Conservation (phyloP, 2,797 vertebrate species). For the Falco novaeseelandiae region DNA sequence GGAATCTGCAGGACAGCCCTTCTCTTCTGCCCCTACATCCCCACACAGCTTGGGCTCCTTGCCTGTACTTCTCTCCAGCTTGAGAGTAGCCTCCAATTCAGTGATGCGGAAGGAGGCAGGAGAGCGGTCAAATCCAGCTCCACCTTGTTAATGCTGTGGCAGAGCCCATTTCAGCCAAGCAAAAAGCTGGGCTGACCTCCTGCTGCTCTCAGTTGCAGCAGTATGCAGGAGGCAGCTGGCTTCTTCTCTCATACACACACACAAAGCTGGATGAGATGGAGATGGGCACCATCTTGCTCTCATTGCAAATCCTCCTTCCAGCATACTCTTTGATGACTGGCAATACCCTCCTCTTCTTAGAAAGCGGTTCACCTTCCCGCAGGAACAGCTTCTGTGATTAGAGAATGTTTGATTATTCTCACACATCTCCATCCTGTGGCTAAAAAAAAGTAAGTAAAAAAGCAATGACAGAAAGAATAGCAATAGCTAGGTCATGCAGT, state of each 20-base stretch:
- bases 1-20: not conserved
- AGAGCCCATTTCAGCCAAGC: not conserved
- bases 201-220: not conserved
- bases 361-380: accelerated
- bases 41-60: accelerated
- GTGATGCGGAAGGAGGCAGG: not conserved
- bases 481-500: not conserved
- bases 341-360: not conserved
- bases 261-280: not conserved
- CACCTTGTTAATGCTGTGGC: not conserved
- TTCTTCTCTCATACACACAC: not conserved
- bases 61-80: not conserved
- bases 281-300: not conserved
- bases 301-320: not conserved
- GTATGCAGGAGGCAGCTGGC: not conserved
- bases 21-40: not conserved
- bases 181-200: not conserved
- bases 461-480: not conserved
- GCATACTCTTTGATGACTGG: not conserved
- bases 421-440: not conserved
- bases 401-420: not conserved
- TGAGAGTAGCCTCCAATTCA: not conserved
- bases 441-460: not conserved
- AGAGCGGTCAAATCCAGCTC: not conserved
- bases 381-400: not conserved